Evolutionary conservation across 2,113 vertebrate species (phyloP), one percentile per base, ranked within the genome.

Genomic region (Scolopax mira): DNA sequence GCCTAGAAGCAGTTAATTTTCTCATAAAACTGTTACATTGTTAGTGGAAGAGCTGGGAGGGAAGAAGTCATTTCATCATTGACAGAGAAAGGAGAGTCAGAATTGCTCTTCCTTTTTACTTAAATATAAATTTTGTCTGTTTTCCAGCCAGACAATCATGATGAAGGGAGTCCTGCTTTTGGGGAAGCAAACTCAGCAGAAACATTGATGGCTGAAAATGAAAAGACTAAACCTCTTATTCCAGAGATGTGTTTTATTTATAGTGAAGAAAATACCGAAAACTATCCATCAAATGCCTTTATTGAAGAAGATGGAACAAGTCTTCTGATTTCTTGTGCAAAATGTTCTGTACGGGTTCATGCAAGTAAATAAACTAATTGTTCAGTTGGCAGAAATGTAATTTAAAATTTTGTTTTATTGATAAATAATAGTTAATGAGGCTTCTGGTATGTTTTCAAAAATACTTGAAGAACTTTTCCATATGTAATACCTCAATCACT

Each of bases 241-340:
- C 99, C 99, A 69, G 99, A 99, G 97, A 99, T 99, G 96, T 99
- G 99, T 97, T 99, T 99, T 95, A 98, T 98, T 75, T 99, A 98
- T 97, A 98, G 99, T 42, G 99, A 99, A 96, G 98, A 99, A 92
- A 98, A 98, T 85, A 97, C 97, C 17, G 98, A 98, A 86, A 98
- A 98, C 93, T 98, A 97, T 84, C 98, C 99, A 44, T 98, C 99
- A 49, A 99, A 98, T 95, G 98, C 98, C 64, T 98, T 99, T 60
- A 97, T 99, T 69, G 98, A 99, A 97, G 99, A 99, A 80, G 99
- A 99, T 92, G 99, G 99, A 96, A 99, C 98, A 95, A 99, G 99
- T 93, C 98, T 98, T 79, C 98, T 99, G 33, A 98, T 99, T 87
- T 98, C 97, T 88, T 99, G 99, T 97, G 97, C 97, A 72, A 98